A percentile compares a stretch with the other conserved stretches of the same genome.
Conservation (phyloP, 2,113 vertebrate genomes). For the Neopipo cinnamomea region DNA sequence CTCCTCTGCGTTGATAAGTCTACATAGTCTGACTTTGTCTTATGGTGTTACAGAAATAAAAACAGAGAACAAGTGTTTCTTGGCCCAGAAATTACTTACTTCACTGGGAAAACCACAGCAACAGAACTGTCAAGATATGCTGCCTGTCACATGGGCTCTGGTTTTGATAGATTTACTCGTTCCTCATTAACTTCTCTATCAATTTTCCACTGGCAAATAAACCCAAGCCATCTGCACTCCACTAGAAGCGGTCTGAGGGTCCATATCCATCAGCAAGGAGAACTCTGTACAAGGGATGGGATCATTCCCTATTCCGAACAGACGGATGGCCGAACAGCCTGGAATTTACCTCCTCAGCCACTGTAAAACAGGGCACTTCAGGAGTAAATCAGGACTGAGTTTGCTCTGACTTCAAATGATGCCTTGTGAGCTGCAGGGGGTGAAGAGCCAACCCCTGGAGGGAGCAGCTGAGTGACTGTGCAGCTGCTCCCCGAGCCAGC, state of each 20-base stretch:
- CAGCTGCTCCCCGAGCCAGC: not conserved
- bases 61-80: not conserved
- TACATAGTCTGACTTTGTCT: not conserved
- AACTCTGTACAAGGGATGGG: not conserved
- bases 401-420: not conserved
- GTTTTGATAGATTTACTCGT: not conserved
- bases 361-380: not conserved
- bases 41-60: not conserved
- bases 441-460: not conserved
- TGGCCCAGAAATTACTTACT: not conserved
- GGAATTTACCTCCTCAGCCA: not conserved
- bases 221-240: not conserved
- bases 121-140: rapidly evolving
- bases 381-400: rapidly evolving
- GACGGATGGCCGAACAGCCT: not conserved
- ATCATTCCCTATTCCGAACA: not conserved
- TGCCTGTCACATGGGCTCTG: not conserved
- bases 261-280: not conserved
- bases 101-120: not conserved
- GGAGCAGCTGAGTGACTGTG: not conserved
- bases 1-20: not conserved
- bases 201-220: not conserved
- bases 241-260: not conserved
- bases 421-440: not conserved
- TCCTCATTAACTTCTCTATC: not conserved